phyloP scores from a whole-genome alignment of 2,888 invertebrate genomes.

The Drosophila macrospina region DNA sequence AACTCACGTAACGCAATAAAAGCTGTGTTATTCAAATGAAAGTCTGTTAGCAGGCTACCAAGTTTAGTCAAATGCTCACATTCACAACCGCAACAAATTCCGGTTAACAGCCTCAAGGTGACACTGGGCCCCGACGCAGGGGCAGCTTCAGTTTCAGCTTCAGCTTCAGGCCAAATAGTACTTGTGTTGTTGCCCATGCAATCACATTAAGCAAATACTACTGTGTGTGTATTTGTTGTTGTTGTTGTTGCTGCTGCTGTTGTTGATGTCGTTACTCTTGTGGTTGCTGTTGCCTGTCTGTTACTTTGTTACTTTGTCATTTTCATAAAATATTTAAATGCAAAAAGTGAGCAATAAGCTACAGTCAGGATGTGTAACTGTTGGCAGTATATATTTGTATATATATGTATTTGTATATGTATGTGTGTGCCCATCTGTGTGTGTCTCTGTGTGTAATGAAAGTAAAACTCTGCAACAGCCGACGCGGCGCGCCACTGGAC shows the following conservation, averaged over 20 bases:
- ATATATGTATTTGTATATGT: background rate
- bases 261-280: background rate
- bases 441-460: slow-evolving; percentile 32
- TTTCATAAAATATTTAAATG: slow-evolving; percentile 77
- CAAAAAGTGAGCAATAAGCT: slow-evolving; percentile 51
- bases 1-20: slow-evolving; percentile 60
- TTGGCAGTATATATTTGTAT: background rate
- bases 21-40: slow-evolving; percentile 52
- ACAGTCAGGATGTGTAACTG: slow-evolving; percentile 38
- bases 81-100: slow-evolving; percentile 17
- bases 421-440: background rate
- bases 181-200: slow-evolving; percentile 40
- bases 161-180: slow-evolving; percentile 7
- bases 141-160: background rate
- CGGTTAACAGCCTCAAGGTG: slow-evolving; percentile 62
- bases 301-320: slow-evolving; percentile 55
- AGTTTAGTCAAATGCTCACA: slow-evolving; percentile 22
- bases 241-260: background rate
- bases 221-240: slow-evolving; percentile 15
- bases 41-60: slow-evolving; percentile 10
- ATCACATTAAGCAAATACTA: slow-evolving; percentile 63
- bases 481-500: slow-evolving; percentile 30
- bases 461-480: slow-evolving; percentile 44
- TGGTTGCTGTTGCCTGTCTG: slow-evolving; percentile 17
- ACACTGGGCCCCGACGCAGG: slow-evolving; percentile 44